Evolutionary conservation across 2,113 vertebrate species (phyloP).

Genomic region (Aspidoscelis tigris): DNA sequence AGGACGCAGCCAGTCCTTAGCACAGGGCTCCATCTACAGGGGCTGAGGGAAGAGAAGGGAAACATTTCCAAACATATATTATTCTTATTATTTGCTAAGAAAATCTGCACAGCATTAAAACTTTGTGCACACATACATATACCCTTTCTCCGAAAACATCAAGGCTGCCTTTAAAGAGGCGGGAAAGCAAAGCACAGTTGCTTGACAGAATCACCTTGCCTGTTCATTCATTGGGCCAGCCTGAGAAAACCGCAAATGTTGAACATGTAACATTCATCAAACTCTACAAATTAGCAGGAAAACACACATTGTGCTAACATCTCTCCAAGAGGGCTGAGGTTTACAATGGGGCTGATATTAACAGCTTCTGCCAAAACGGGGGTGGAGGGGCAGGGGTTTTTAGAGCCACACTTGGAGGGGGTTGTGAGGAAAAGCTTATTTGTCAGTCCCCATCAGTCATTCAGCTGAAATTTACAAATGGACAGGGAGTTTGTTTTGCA

Average conservation of each 20-base stretch:
- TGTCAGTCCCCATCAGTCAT: constrained; percentile 41
- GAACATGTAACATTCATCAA: constrained; percentile 42
- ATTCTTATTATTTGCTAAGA: too few relatives aligned
- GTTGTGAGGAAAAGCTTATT: constrained; percentile 44
- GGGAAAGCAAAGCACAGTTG: background rate
- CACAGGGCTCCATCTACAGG: constrained; percentile 87
- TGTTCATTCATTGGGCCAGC: background rate
- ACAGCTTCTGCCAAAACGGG: constrained; percentile 16
- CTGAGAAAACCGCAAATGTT: constrained; percentile 7
- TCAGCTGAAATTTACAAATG: constrained; percentile 49
- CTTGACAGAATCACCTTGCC: constrained; percentile 10
- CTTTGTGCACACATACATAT: background rate
- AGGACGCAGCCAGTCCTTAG: constrained; percentile 74
- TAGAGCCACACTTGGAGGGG: background rate
- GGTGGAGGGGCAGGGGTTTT: constrained; percentile 2
- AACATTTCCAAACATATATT: constrained; percentile 9
- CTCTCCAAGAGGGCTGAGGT: constrained; percentile 12
- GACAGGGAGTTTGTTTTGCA: constrained; percentile 32
- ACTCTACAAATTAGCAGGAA: constrained; percentile 48
- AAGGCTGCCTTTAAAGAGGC: background rate
- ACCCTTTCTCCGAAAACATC: constrained; percentile 9
- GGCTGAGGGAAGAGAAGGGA: constrained; percentile 62
- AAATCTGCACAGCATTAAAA: background rate
- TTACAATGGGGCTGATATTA: constrained; percentile 55
- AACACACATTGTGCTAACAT: background rate